phyloP scores from a whole-genome alignment of 2,797 vertebrate genomes.

The Anolis apletophallus region DNA sequence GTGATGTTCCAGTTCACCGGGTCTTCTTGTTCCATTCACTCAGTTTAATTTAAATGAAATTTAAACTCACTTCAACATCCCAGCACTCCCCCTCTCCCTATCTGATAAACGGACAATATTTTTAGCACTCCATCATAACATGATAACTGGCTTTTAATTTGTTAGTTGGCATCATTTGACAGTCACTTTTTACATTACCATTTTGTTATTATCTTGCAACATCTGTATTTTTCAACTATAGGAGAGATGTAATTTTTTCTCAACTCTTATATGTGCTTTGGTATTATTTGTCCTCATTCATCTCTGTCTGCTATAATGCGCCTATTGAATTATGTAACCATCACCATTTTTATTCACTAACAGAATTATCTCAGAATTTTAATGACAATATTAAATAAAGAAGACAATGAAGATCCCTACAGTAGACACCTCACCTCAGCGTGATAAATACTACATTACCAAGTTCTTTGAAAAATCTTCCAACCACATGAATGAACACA shows the following conservation, averaged over 20 bases:
- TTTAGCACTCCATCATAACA: neutral
- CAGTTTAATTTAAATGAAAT: neutral
- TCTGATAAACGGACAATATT: slow-evolving; percentile 1
- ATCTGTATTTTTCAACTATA: slow-evolving; percentile 31
- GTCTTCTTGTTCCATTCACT: neutral
- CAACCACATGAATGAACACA: slow-evolving; percentile 62
- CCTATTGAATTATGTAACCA: slow-evolving; percentile 62
- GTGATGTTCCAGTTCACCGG: neutral
- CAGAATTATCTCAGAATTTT: slow-evolving; percentile 61
- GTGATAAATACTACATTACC: slow-evolving; percentile 68
- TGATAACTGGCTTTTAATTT: slow-evolving; percentile 26
- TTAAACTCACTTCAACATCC: neutral
- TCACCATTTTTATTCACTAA: slow-evolving; percentile 62
- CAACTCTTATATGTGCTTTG: slow-evolving; percentile 10
- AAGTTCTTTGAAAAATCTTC: slow-evolving; percentile 66
- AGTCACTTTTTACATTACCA: slow-evolving; percentile 10
- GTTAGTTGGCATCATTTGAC: slow-evolving; percentile 9
- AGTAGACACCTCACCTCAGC: slow-evolving; percentile 69
- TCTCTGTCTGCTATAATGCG: slow-evolving; percentile 53
- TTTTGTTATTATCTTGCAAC: slow-evolving; percentile 33
- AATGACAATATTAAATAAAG: slow-evolving; percentile 73
- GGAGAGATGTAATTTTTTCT: slow-evolving; percentile 26
- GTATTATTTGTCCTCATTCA: slow-evolving; percentile 48
- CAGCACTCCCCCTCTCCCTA: neutral
- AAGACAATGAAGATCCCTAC: slow-evolving; percentile 66